A percentile compares a stretch with the other conserved stretches of the same genome.
phyloP scores from a whole-genome alignment of 1,140 invertebrate species.

The Bombus sibiricus region DNA sequence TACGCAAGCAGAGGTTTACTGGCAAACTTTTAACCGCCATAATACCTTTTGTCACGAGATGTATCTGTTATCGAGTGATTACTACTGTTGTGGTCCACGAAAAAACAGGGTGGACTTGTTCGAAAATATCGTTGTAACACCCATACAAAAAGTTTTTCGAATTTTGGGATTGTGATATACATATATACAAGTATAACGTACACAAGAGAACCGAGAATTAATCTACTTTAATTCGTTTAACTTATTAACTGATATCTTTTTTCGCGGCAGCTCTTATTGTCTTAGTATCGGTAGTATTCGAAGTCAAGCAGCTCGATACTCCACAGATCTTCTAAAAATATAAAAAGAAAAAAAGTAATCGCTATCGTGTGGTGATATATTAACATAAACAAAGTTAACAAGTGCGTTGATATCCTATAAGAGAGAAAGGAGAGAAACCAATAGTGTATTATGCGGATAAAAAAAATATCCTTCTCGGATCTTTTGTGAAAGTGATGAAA shows the following conservation, averaged over 20 bases:
- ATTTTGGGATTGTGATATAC: not conserved
- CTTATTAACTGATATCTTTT: not conserved
- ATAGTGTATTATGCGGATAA: constrained; percentile 9
- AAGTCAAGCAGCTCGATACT: constrained; percentile 42
- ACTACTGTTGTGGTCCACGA: constrained; percentile 24
- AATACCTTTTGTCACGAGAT: constrained; percentile 55
- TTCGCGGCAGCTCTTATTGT: constrained; percentile 12
- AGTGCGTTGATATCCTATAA: constrained; percentile 38
- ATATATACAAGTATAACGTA: not conserved
- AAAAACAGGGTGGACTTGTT: constrained; percentile 17
- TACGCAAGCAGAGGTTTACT: constrained; percentile 58
- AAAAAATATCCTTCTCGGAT: constrained; percentile 46
- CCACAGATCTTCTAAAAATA: constrained; percentile 39
- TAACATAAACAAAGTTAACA: constrained; percentile 11
- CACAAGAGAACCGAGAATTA: constrained; percentile 28
- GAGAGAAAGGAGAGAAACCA: not conserved
- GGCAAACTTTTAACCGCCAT: constrained; percentile 29
- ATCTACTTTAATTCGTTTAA: constrained; percentile 36
- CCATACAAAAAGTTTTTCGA: constrained; percentile 6
- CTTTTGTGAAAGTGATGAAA: constrained; percentile 44
- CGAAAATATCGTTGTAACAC: constrained; percentile 23
- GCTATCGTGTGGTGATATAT: constrained; percentile 13
- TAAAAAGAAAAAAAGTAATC: constrained; percentile 28
- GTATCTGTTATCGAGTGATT: constrained; percentile 58
- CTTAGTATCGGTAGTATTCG: constrained; percentile 26